These are phyloP conservation scores for Temnopleurus reevesii DNA, from an alignment of 53 echinoderm and acorn worm species.

Conservation along the genomic window DNA sequence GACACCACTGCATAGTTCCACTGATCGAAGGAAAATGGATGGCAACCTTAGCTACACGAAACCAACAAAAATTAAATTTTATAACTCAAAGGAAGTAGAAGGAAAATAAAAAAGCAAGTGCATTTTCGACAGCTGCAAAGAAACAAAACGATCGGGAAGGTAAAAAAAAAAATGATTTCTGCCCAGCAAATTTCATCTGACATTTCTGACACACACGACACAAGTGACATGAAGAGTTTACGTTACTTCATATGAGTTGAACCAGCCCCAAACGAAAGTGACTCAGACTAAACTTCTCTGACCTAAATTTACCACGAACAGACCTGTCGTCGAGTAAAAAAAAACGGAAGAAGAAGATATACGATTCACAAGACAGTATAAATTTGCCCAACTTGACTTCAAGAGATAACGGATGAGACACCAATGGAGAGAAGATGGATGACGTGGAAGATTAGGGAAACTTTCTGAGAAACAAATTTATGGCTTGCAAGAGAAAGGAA, in stretches of 20 bases:
- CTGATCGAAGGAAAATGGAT: no score
- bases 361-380: not conserved
- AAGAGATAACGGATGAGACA: conserved; percentile 25
- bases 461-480: conserved; percentile 20
- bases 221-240: conserved; percentile 28
- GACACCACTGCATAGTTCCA: no score
- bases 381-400: conserved; percentile 13
- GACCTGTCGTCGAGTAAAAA: conserved; percentile 12
- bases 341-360: conserved; percentile 37
- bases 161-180: not conserved
- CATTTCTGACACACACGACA: conserved; percentile 8
- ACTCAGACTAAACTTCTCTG: not conserved
- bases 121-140: no score
- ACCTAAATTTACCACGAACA: conserved; percentile 1
- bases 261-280: not conserved
- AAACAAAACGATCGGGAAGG: not conserved
- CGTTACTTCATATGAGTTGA: conserved; percentile 22
- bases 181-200: not conserved
- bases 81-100: no score
- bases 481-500: not conserved
- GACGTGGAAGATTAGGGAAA: not conserved
- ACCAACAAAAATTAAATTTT: no score
- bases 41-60: no score
- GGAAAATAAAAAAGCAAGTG: no score
- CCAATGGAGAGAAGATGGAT: conserved; percentile 22